phyloP scores from a whole-genome alignment of 2,888 invertebrate species.

The Dryocosmus kuriphilus region DNA sequence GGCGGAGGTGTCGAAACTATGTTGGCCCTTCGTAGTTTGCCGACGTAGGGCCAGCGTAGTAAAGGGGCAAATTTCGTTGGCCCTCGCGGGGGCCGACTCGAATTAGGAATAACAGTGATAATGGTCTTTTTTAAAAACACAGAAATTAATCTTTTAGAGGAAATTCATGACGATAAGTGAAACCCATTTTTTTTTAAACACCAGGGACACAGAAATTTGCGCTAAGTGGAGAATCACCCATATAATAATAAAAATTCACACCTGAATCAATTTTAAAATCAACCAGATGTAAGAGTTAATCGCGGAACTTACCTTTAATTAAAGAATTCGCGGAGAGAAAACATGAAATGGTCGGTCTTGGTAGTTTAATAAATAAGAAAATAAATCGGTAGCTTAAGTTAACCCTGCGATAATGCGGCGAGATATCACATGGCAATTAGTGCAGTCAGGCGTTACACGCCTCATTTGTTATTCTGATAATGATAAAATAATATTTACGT shows the following conservation, averaged over 20 bases:
- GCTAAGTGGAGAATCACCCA: too few species aligned
- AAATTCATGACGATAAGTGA: too few species aligned
- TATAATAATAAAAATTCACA: not conserved
- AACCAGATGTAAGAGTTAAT: not conserved
- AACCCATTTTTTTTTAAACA: too few species aligned
- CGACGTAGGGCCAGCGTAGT: too few species aligned
- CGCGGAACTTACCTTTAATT: not conserved
- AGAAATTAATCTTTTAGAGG: too few species aligned
- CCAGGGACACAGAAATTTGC: too few species aligned
- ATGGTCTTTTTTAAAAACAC: too few species aligned
- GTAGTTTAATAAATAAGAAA: slow-evolving; percentile 23
- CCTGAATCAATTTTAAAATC: not conserved
- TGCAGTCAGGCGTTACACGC: slow-evolving; percentile 11
- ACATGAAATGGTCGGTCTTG: slow-evolving; percentile 8
- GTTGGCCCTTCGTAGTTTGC: too few species aligned
- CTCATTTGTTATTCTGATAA: slow-evolving; percentile 27
- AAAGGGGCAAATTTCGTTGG: too few species aligned
- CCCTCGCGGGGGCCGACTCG: too few species aligned
- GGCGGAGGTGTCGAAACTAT: too few species aligned
- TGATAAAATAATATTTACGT: slow-evolving; percentile 27
- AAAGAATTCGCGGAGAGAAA: not conserved
- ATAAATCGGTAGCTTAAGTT: slow-evolving; percentile 18
- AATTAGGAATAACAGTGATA: too few species aligned
- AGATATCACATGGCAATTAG: slow-evolving; percentile 32
- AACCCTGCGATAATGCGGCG: slow-evolving; percentile 14